A percentile compares a stretch with the other conserved stretches of the same genome.
phyloP scores from a whole-genome alignment of 2,797 vertebrate species.

The Lateolabrax maculatus region DNA sequence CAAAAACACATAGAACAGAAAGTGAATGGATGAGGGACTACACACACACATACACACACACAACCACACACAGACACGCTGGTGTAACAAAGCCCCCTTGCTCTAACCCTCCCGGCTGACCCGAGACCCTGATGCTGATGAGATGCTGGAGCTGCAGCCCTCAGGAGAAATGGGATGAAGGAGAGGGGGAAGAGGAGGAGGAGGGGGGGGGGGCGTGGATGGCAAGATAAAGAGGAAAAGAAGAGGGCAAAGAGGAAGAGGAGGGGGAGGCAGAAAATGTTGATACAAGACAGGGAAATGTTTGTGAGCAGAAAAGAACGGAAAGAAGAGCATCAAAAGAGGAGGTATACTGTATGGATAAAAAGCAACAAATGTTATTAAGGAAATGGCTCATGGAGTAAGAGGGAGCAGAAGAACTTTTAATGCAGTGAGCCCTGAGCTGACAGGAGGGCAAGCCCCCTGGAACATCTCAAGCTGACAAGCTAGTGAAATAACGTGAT shows the following conservation, averaged over 20 bases:
- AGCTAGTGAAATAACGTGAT: conserved; percentile 35
- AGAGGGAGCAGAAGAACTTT: conserved; percentile 11
- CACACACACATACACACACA: not conserved
- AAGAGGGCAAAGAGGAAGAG: conserved; percentile 33
- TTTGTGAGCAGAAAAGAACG: conserved; percentile 2
- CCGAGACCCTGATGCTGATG: conserved; percentile 78
- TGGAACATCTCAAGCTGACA: conserved; percentile 22
- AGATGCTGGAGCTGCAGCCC: conserved; percentile 72
- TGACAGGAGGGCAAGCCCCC: conserved; percentile 44
- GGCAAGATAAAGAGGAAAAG: conserved; percentile 60
- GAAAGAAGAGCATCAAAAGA: not conserved
- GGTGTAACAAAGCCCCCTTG: conserved; percentile 39
- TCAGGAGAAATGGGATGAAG: conserved; percentile 65
- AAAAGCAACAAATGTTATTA: conserved; percentile 22
- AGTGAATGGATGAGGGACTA: too few species aligned
- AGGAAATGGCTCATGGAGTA: conserved; percentile 20
- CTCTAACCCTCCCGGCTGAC: conserved; percentile 58
- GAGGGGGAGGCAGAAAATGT: conserved; percentile 28
- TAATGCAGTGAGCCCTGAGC: conserved; percentile 19
- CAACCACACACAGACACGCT: conserved; percentile 17
- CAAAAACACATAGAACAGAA: conserved; percentile 1
- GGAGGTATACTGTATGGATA: not conserved
- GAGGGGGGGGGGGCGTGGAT: conserved; percentile 23
- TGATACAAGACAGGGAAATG: conserved; percentile 54
- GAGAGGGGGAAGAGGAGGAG: conserved; percentile 24